phyloP scores from a whole-genome alignment of 2,888 invertebrate genomes.

The Sceliomorpha sp. region DNA sequence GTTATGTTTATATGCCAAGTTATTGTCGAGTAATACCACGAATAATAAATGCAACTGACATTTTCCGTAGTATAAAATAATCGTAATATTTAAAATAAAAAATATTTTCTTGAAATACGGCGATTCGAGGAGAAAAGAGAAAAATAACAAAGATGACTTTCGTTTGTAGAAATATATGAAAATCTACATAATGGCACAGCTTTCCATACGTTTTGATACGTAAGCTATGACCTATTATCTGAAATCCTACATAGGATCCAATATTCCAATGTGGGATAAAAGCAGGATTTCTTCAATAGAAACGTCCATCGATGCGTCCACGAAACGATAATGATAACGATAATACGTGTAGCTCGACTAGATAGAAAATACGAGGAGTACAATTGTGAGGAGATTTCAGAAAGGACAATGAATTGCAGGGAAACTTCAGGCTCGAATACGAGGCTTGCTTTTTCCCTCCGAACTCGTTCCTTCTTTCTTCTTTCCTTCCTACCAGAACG shows the following conservation, averaged over 20 bases:
- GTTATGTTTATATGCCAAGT: too few species aligned
- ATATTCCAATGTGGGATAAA: conserved; percentile 33
- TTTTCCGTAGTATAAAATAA: too few species aligned
- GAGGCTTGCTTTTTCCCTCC: conserved; percentile 17
- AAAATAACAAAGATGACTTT: conserved; percentile 20
- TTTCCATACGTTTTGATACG: conserved; percentile 25
- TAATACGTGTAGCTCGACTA: conserved; percentile 37
- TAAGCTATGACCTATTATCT: conserved; percentile 21
- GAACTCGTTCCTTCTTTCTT: conserved; percentile 12
- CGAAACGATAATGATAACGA: conserved; percentile 39
- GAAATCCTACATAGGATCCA: conserved; percentile 28
- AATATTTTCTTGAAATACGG: too few species aligned
- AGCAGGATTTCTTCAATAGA: conserved; percentile 29
- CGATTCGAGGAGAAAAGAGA: too few species aligned
- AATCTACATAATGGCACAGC: conserved; percentile 37
- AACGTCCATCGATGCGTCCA: conserved; percentile 33
- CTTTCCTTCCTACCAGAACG: conserved; percentile 3
- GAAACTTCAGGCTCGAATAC: conserved; percentile 27
- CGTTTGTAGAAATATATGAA: conserved; percentile 28
- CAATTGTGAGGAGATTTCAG: conserved; percentile 41
- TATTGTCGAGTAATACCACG: too few species aligned
- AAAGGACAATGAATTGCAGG: conserved; percentile 64
- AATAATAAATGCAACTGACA: too few species aligned
- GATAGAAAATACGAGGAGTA: conserved; percentile 36
- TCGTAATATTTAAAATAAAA: too few species aligned